These are phyloP conservation scores for Synanthedon vespiformis DNA, from an alignment of 2,888 invertebrate genomes.

Conservation along the genomic window DNA sequence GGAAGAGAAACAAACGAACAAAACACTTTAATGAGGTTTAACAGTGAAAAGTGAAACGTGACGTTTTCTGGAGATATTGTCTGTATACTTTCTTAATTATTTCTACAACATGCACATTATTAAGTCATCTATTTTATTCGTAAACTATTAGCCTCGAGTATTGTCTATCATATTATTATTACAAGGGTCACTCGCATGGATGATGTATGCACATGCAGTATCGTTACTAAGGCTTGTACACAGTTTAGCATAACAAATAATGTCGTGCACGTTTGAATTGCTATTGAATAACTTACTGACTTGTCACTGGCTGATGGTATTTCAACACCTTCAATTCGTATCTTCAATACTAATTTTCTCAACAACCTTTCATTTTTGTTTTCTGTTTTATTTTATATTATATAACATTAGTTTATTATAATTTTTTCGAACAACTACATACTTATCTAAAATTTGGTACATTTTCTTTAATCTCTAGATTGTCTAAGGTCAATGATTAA, in stretches of 20 bases:
- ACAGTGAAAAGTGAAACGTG: neutral
- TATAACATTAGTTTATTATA: no score
- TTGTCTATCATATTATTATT: slow-evolving; percentile 10
- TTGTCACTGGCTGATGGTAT: slow-evolving; percentile 7
- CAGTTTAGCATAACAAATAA: slow-evolving; percentile 55
- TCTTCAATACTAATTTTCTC: slow-evolving; percentile 18
- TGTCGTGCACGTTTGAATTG: neutral
- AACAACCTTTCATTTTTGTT: no score
- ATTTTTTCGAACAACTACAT: no score
- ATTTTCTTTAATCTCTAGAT: no score
- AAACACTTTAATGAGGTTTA: neutral
- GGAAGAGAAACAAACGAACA: slow-evolving; percentile 4
- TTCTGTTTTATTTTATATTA: no score
- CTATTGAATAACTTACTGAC: neutral
- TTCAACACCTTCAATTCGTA: slow-evolving; percentile 25
- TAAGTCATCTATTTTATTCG: neutral
- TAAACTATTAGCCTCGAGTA: neutral
- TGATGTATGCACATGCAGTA: slow-evolving; percentile 8
- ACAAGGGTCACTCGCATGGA: slow-evolving; percentile 16
- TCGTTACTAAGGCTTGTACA: slow-evolving; percentile 39
- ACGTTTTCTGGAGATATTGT: neutral
- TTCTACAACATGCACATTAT: neutral
- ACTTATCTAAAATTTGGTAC: no score
- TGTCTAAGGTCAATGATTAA: no score
- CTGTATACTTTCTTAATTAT: neutral